Evolutionary conservation across 1,140 invertebrate genomes (phyloP).

Genomic region (Tetramorium simillimum): DNA sequence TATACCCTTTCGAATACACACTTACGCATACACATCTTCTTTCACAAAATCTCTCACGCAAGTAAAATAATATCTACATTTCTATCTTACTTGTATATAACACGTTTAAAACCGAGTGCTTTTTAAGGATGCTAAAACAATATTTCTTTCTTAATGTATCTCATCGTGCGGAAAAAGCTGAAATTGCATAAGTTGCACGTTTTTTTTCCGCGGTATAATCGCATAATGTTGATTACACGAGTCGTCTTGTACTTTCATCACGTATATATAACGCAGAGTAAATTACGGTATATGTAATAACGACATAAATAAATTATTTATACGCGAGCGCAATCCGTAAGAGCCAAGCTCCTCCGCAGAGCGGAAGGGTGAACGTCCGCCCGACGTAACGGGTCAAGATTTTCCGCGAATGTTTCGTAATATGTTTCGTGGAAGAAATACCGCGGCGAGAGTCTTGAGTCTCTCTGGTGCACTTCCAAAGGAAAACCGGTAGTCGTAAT

Average conservation of each 20-base stretch:
- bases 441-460: conserved; percentile 52
- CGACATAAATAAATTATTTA: conserved; percentile 47
- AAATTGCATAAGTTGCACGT: neutral
- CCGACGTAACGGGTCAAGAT: conserved; percentile 45
- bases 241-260: neutral
- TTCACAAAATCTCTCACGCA: neutral
- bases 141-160: neutral
- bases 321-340: neutral
- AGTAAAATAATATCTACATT: neutral
- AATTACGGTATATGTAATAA: neutral
- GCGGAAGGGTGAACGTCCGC: conserved; percentile 41
- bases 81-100: neutral
- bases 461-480: conserved; percentile 34
- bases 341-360: neutral
- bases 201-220: neutral
- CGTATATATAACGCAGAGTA: neutral
- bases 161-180: neutral
- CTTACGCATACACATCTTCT: neutral
- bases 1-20: neutral
- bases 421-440: conserved; percentile 62
- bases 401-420: conserved; percentile 68
- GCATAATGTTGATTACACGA: neutral
- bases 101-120: neutral
- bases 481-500: conserved; percentile 70
- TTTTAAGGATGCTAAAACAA: neutral